Conservation (phyloP, 2,797 vertebrate species). For the Micromesistius poutassou region DNA sequence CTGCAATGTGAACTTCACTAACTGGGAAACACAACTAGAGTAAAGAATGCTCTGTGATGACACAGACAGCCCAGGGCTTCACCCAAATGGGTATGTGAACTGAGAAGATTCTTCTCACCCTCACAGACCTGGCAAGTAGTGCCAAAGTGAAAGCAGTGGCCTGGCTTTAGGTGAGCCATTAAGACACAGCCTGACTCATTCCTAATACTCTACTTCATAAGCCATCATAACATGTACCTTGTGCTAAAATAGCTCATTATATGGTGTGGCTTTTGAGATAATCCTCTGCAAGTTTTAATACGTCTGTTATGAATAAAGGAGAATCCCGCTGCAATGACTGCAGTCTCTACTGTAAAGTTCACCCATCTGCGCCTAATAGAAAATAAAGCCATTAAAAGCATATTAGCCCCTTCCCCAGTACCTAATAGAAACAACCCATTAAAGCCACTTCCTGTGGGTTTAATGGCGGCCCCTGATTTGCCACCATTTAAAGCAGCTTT, state of each 20-base stretch:
- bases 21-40: background rate
- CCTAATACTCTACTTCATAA: background rate
- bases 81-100: background rate
- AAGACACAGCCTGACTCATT: background rate
- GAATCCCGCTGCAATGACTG: background rate
- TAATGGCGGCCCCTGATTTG: background rate
- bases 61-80: too few relatives aligned
- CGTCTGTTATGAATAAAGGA: background rate
- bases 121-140: background rate
- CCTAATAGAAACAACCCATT: background rate
- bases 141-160: background rate
- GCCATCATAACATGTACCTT: background rate
- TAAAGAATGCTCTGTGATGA: background rate
- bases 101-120: background rate
- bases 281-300: background rate
- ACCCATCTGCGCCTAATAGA: background rate
- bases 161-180: background rate
- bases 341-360: background rate
- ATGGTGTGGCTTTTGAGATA: background rate
- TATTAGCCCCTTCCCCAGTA: background rate
- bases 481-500: conserved; percentile 1
- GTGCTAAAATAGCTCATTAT: background rate
- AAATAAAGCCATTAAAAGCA: conserved; percentile 1
- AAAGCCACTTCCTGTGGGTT: background rate
- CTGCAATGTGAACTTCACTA: background rate